These are phyloP conservation scores for Conus betulinus DNA, from an alignment of 1,140 invertebrate genomes.

Conservation along the genomic window DNA sequence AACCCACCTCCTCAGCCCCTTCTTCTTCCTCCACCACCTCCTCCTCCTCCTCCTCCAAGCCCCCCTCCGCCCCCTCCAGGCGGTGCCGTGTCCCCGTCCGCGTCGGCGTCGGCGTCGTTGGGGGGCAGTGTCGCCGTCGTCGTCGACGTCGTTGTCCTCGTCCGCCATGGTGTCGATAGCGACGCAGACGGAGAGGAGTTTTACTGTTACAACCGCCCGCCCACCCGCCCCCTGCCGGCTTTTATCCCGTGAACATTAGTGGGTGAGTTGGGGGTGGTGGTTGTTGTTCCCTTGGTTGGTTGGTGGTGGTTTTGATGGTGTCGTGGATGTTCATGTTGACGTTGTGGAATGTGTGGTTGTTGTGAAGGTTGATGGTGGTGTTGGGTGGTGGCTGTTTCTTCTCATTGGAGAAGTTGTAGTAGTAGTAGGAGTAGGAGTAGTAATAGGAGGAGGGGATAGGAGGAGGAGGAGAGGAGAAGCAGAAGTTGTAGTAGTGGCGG, in stretches of 20 bases:
- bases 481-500: too few relatives aligned
- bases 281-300: background rate
- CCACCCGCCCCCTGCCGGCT: constrained; percentile 66
- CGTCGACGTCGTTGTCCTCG: constrained; percentile 27
- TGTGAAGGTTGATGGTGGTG: too few relatives aligned
- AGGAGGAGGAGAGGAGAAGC: too few relatives aligned
- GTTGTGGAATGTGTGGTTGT: too few relatives aligned
- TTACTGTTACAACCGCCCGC: constrained; percentile 68
- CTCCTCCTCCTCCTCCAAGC: background rate
- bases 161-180: constrained; percentile 70
- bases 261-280: constrained; percentile 59
- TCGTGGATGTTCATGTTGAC: background rate
- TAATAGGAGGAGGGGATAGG: too few relatives aligned
- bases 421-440: too few relatives aligned
- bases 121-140: background rate
- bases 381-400: too few relatives aligned
- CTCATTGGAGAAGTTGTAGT: too few relatives aligned
- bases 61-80: background rate
- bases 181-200: constrained; percentile 74
- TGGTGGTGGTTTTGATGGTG: background rate
- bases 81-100: background rate
- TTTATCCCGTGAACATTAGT: constrained; percentile 62
- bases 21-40: constrained; percentile 21
- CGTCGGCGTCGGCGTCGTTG: background rate
- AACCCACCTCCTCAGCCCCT: background rate